Percentiles rank a stretch among this genome's conserved stretches.
These are phyloP conservation scores for Ctenomys sociabilis DNA, from an alignment of 2,113 vertebrate species.

Conservation along the genomic window DNA sequence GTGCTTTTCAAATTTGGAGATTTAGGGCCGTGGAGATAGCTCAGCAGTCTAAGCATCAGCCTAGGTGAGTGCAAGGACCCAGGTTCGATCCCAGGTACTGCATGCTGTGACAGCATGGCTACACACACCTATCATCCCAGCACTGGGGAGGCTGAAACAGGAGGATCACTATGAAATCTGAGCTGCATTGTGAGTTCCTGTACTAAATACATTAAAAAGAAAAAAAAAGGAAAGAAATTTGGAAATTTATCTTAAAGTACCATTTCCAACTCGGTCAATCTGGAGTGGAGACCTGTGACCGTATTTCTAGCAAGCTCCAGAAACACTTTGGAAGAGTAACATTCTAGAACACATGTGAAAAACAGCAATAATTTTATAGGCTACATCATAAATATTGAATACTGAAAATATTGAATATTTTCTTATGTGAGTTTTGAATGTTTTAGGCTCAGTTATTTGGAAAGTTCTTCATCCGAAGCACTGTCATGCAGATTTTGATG, in stretches of 20 bases:
- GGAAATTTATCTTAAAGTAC: not conserved
- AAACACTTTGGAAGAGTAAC: not conserved
- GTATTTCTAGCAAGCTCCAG: not conserved
- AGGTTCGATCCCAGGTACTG: no score
- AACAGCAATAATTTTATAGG: not conserved
- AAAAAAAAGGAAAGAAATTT: not conserved
- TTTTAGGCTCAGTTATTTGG: constrained; percentile 24
- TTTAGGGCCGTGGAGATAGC: no score
- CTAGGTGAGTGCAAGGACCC: no score
- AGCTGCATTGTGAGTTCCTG: no score
- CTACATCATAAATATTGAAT: not conserved
- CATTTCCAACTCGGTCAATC: not conserved
- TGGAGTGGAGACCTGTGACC: not conserved
- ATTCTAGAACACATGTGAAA: constrained; percentile 21
- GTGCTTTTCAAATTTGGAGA: not conserved
- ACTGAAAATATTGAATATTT: constrained; percentile 34
- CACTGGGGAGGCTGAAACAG: no score
- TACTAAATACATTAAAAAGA: no score
- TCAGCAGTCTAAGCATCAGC: no score
- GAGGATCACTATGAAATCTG: no score
- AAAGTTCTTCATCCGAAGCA: not conserved
- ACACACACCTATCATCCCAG: no score
- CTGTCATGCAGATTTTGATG: not conserved
- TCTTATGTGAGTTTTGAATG: not conserved
- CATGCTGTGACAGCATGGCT: no score